A percentile compares a stretch with the other conserved stretches of the same genome.
phyloP scores from a whole-genome alignment of 2,113 vertebrate genomes.

The Scolopax mira region DNA sequence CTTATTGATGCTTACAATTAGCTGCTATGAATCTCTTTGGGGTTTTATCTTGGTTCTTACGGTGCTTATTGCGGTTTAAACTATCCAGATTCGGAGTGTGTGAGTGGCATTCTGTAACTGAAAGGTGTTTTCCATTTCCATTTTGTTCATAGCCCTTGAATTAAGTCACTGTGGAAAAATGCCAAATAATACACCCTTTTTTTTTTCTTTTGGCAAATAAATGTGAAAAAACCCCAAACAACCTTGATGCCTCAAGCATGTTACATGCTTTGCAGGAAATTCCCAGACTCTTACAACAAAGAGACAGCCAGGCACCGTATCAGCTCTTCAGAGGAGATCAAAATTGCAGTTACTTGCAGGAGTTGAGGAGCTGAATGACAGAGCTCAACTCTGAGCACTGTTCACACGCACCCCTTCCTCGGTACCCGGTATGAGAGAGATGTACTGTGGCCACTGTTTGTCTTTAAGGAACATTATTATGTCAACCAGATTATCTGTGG shows the following conservation, averaged over 20 bases:
- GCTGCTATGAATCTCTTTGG: background rate
- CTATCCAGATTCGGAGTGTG: conserved; percentile 2
- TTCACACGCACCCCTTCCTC: background rate
- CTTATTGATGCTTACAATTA: background rate
- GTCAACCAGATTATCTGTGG: background rate
- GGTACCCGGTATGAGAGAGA: background rate
- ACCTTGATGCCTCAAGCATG: conserved; percentile 58
- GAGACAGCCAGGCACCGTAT: conserved; percentile 41
- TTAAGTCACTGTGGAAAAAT: conserved; percentile 63
- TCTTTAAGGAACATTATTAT: background rate
- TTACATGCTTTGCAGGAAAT: conserved; percentile 66
- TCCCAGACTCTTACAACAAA: conserved; percentile 64
- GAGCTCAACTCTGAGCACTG: background rate
- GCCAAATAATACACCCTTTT: conserved; percentile 59
- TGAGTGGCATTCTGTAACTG: background rate
- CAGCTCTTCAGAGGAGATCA: conserved; percentile 17
- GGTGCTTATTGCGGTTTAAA: background rate
- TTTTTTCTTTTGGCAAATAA: conserved; percentile 49
- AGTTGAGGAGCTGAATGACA: background rate
- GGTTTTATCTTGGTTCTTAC: background rate
- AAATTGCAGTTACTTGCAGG: conserved; percentile 28
- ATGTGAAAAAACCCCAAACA: conserved; percentile 26
- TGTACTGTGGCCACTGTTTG: background rate
- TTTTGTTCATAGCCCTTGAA: conserved; percentile 57
- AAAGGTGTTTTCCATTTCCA: conserved; percentile 62